These are phyloP conservation scores for Hystrix cristata DNA, from an alignment of 2,113 vertebrate genomes.

Conservation along the genomic window DNA sequence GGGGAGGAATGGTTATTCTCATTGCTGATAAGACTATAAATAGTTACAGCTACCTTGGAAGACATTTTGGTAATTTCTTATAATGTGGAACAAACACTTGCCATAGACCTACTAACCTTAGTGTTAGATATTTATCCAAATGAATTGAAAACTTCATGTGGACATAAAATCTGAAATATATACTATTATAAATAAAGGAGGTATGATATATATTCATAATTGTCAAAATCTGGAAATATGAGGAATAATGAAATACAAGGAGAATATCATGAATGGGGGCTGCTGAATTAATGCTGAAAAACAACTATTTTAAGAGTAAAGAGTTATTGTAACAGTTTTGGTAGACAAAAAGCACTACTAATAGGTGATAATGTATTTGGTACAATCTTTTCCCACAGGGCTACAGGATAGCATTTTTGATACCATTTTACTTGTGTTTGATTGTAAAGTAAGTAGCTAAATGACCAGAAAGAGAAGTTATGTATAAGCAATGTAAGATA, in stretches of 20 bases:
- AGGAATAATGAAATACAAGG: background rate
- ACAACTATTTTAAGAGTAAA: background rate
- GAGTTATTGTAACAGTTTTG: background rate
- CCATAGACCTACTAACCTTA: background rate
- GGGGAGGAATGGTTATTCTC: background rate
- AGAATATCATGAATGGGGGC: background rate
- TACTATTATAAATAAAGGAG: background rate
- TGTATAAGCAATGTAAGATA: background rate
- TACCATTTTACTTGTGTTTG: background rate
- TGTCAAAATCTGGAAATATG: background rate
- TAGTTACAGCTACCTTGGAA: background rate
- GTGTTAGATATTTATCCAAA: background rate
- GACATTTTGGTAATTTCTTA: background rate
- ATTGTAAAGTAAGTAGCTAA: background rate
- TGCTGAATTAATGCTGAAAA: background rate
- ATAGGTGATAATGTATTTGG: background rate
- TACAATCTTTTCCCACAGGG: background rate
- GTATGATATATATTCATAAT: background rate
- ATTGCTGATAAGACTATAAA: background rate
- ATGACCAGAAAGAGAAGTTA: background rate
- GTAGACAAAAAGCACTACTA: background rate
- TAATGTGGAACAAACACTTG: background rate
- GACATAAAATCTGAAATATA: background rate
- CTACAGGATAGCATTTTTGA: background rate
- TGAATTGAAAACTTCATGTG: background rate